Percentiles rank a stretch among this genome's conserved stretches.
Conservation (phyloP, 1,140 invertebrate species). For the Trissolcus basalis region DNA sequence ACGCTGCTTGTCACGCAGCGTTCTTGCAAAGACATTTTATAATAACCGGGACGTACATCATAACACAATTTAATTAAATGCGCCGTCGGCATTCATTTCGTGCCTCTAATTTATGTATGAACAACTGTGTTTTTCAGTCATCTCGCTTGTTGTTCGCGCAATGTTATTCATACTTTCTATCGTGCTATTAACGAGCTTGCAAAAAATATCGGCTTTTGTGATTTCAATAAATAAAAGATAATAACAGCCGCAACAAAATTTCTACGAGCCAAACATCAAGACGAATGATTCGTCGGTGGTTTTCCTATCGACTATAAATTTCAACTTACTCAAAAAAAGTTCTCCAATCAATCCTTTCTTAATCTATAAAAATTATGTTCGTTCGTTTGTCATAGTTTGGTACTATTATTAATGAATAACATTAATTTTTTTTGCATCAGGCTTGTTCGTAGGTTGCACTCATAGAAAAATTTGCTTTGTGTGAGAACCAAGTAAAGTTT, state of each 20-base stretch:
- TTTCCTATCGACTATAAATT: background rate
- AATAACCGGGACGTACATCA: slow-evolving; percentile 74
- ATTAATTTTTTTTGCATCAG: too few relatives aligned
- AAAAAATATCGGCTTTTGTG: slow-evolving; percentile 52
- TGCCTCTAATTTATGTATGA: slow-evolving; percentile 73
- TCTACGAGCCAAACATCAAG: slow-evolving; percentile 8
- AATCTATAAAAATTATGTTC: too few relatives aligned
- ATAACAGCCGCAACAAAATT: slow-evolving; percentile 16
- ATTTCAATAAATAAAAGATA: slow-evolving; percentile 47
- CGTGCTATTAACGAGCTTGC: slow-evolving; percentile 36
- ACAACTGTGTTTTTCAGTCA: slow-evolving; percentile 67
- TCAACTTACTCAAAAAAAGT: too few relatives aligned
- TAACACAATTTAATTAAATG: slow-evolving; percentile 75
- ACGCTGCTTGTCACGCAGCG: slow-evolving; percentile 55
- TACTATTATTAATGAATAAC: too few relatives aligned
- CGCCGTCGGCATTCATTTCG: slow-evolving; percentile 71
- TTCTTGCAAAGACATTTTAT: slow-evolving; percentile 62
- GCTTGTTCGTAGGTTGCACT: too few relatives aligned
- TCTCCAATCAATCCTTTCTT: too few relatives aligned
- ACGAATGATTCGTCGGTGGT: background rate
- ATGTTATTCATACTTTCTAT: slow-evolving; percentile 50
- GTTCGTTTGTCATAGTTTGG: too few relatives aligned
- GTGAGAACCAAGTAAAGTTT: too few relatives aligned
- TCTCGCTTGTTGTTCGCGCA: slow-evolving; percentile 56
- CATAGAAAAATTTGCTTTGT: too few relatives aligned